Conservation (phyloP, 2,113 vertebrate species). For the Hippocampus barbouri region DNA sequence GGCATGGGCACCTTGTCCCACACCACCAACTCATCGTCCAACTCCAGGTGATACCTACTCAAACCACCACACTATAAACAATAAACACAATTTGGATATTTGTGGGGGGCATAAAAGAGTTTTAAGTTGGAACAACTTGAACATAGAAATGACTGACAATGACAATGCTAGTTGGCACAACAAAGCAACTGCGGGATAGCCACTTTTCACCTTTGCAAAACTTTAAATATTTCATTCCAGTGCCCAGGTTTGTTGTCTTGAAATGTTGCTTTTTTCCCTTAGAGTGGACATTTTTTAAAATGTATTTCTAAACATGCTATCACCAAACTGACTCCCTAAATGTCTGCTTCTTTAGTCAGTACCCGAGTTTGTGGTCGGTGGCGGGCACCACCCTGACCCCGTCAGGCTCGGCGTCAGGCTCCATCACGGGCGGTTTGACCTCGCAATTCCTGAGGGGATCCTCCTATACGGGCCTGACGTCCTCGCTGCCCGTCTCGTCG, state of each 20-base stretch:
- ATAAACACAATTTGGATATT: too few species aligned
- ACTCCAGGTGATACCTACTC: conserved; percentile 58
- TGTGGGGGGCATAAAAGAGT: too few species aligned
- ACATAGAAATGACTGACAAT: too few species aligned
- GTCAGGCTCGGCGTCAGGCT: conserved; percentile 68
- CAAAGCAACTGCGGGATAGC: too few species aligned
- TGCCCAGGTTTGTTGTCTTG: too few species aligned
- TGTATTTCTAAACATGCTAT: not conserved
- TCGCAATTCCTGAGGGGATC: conserved; percentile 76
- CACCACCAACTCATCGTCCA: conserved; percentile 72
- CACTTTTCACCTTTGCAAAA: too few species aligned
- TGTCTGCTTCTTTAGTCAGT: conserved; percentile 63
- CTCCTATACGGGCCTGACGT: conserved; percentile 74
- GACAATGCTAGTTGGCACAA: too few species aligned
- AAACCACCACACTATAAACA: too few species aligned
- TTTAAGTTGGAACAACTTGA: too few species aligned
- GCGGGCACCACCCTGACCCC: conserved; percentile 70
- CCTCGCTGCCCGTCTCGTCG: conserved; percentile 74
- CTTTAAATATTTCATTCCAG: too few species aligned
- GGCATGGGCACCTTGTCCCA: conserved; percentile 73
- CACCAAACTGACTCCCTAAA: not conserved
- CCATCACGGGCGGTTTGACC: conserved; percentile 68
- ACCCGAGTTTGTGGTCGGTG: conserved; percentile 77
- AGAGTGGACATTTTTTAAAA: not conserved
- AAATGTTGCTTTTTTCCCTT: too few species aligned